Conservation (phyloP, 2,113 vertebrate species). For the Ciconia stormi region DNA sequence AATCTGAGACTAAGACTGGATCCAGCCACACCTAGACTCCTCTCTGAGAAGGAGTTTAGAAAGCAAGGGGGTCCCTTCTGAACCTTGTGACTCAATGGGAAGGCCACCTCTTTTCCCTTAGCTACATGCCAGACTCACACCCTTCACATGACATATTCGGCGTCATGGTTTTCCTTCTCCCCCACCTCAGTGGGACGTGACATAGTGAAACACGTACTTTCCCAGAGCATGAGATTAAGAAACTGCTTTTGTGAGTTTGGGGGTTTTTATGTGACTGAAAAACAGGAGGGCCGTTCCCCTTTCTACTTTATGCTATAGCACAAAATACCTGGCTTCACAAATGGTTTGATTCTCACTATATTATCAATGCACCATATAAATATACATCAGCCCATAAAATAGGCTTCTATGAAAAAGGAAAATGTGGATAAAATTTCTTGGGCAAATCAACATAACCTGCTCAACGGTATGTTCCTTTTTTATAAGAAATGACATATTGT, state of each 20-base stretch:
- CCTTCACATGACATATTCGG: no score
- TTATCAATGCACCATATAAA: neutral
- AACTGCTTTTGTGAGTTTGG: neutral
- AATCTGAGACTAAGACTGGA: no score
- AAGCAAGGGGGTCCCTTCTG: no score
- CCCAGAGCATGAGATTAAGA: neutral
- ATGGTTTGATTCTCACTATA: neutral
- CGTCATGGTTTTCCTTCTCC: no score
- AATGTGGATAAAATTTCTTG: neutral
- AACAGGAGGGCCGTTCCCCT: neutral
- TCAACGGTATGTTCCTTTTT: neutral
- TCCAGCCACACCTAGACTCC: no score
- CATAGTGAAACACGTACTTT: neutral
- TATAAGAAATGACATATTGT: neutral
- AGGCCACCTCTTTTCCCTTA: no score
- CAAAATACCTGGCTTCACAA: neutral
- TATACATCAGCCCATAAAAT: neutral
- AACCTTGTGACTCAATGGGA: no score
- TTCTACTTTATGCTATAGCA: neutral
- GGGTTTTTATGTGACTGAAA: neutral
- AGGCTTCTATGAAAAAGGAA: neutral
- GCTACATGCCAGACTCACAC: no score
- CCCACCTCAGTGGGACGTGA: no score
- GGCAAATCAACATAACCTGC: neutral
- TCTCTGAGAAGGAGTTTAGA: no score